Base-by-base conservation (phyloP, 2,113 vertebrate species). In the Hypanus sabinus region DNA sequence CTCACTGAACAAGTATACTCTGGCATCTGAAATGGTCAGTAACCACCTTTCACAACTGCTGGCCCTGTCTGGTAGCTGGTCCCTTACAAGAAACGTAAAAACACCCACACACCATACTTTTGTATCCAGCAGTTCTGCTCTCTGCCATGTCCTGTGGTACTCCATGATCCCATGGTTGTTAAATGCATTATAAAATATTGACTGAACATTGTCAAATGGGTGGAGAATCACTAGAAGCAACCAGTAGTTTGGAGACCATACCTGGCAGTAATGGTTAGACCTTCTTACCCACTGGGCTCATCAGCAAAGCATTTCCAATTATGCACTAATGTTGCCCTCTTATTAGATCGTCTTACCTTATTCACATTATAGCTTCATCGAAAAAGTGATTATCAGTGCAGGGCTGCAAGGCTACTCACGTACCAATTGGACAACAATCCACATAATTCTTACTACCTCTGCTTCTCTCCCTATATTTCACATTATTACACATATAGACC, bases 251-350 rank as follows among this genome's bases (percentile, higher is more conserved):
- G 24, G 90, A 71, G 38, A 12, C 68, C 36, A 71, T 70, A 71
- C 10, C 90, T 18, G 68, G 70, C 90, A 70, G 90, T 33, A 92
- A 70, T 71, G 90, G 2, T 38, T 92, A 70, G 33, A 92, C 90
- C 36, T 73, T 46, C 22, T 5, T 92, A 33, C 36, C 68, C 71
- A 18, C 38, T 71, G 22, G 30, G 30, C 18, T 55, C 38, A 83
- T 83, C 38, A 55, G 36, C 60, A 65, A 90, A 92, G 36, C 65
- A 46, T 70, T 92, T 92, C 90, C 90, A 92, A 92, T 33, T 92
- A 65, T 71, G 90, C 20, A 92, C 36, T 71, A 92, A 92, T 71
- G 65, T 38, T 46, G 36, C 16, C 20, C 1, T 22, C 68, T 71
- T 33, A 70, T 46, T 92, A 71, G 71, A 71, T 38, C 33, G 24